Evolutionary conservation across 2,888 invertebrate species (phyloP).

Genomic region (Junonia oenone): DNA sequence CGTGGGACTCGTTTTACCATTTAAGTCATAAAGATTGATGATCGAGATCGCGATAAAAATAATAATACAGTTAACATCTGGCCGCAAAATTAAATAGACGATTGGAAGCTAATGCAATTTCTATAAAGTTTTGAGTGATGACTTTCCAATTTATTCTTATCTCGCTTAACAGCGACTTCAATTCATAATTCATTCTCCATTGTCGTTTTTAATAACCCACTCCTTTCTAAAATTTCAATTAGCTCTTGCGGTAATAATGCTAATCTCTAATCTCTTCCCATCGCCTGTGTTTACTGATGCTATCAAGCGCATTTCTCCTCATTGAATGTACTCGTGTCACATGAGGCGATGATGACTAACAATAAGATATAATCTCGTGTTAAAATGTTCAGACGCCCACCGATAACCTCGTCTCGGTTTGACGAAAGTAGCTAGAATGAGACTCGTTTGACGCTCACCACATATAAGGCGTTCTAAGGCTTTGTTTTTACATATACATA

Average conservation of each 20-base stretch:
- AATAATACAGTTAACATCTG: slow-evolving; percentile 5
- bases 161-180: slow-evolving; percentile 6
- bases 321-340: not conserved
- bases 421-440: slow-evolving; percentile 9
- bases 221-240: slow-evolving; percentile 31
- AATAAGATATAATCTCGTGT: not conserved
- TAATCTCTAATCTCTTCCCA: slow-evolving; percentile 19
- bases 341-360: not conserved
- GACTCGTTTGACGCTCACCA: slow-evolving; percentile 44
- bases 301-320: slow-evolving; percentile 5
- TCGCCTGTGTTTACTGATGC: slow-evolving; percentile 18
- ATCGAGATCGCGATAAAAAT: not conserved
- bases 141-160: slow-evolving; percentile 13
- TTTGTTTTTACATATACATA: slow-evolving; percentile 38
- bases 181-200: slow-evolving; percentile 17
- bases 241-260: slow-evolving; percentile 17
- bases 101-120: not conserved
- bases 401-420: not conserved
- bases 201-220: slow-evolving; percentile 13
- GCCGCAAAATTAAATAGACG: not conserved
- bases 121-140: slow-evolving; percentile 8
- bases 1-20: not conserved
- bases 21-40: not conserved
- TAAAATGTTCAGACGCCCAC: slow-evolving; percentile 5
- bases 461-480: slow-evolving; percentile 45